Evolutionary conservation across 92 coral and sea anemone species (phyloP), one percentile per base, ranked within the genome.

Genomic region (Epizoanthus scotinus): DNA sequence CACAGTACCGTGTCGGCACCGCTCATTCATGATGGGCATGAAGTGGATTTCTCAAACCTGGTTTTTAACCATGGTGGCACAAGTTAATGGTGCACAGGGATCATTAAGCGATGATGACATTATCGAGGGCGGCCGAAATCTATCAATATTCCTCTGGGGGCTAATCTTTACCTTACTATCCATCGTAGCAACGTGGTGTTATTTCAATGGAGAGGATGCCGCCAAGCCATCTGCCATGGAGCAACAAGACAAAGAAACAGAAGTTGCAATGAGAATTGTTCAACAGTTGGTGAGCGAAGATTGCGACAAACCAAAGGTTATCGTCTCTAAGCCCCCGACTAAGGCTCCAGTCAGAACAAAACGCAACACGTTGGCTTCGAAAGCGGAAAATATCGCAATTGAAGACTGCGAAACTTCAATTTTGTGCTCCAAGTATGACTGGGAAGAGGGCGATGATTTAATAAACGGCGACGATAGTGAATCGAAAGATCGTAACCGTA

Each of bases 361-460:
- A 54, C 22, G 56, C 54, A 9, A 13, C 24, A 59, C 60, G 34
- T 40, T 75, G 44, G 68, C 21, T 4, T n/a, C 20, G 36, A 75
- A 75, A 5, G 28, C 8, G 54, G 61, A 75, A 81, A 81, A 70
- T 55, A 71, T 71, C 42, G 83, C 47, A 66, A 55, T 73, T 62
- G 84, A 80, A 36, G 99, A 95, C 75, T 98, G 92, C 8, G 99
- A 93, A 85, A 86, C 91, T 36, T 92, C 91, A 75, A 95, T 95
- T 49, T 93, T 93, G 70, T 91, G 94, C 71, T 84, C 97, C 40
- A 78, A 47, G 60, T 87, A 87, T 26, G 90, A 83, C 66, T 78
- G 84, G 82, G 80, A 87, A 70, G 68, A 67, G 17, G 86, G 82
- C 8, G 71, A 73, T 29, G 63, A 80, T 8, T 61, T n/a, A n/a